A percentile compares a stretch with the other conserved stretches of the same genome.
These are phyloP conservation scores for Hirtodrosophila histrioides DNA, from an alignment of 2,888 invertebrate species.

Conservation along the genomic window DNA sequence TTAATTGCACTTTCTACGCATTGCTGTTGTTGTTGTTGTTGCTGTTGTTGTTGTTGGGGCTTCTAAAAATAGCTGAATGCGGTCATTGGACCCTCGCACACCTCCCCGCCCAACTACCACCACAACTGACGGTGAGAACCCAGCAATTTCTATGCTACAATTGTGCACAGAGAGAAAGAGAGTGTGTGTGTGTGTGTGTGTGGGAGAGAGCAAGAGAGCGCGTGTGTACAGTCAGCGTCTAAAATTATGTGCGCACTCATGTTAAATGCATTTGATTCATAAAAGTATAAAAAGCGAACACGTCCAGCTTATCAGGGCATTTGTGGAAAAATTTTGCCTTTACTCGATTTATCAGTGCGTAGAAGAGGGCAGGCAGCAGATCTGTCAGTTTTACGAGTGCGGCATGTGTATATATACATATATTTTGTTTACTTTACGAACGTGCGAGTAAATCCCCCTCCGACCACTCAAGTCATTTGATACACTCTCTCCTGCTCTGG, in stretches of 20 bases:
- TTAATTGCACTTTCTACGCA: constrained; percentile 73
- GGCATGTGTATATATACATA: constrained; percentile 38
- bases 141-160: constrained; percentile 64
- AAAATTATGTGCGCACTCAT: constrained; percentile 28
- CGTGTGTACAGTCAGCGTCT: constrained; percentile 46
- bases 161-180: constrained; percentile 10
- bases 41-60: constrained; percentile 36
- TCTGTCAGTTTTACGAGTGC: constrained; percentile 6
- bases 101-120: constrained; percentile 23
- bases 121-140: constrained; percentile 39
- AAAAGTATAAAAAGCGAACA: constrained; percentile 18
- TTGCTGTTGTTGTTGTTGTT: constrained; percentile 40
- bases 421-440: constrained; percentile 40
- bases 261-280: constrained; percentile 55
- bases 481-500: too few species aligned
- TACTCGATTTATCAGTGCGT: constrained; percentile 44
- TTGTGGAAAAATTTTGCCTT: constrained; percentile 51
- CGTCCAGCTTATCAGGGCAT: constrained; percentile 41
- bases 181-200: too few species aligned
- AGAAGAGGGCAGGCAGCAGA: constrained; percentile 17
- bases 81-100: constrained; percentile 73
- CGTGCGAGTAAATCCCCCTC: constrained; percentile 23
- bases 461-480: too few species aligned
- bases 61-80: constrained; percentile 75
- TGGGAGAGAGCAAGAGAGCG: constrained; percentile 4